Evolutionary conservation across 30 jellyfish, hydroid and myxozoan genomes (phyloP).

Genomic region (Aurelia aurita complex sp. Pacific): DNA sequence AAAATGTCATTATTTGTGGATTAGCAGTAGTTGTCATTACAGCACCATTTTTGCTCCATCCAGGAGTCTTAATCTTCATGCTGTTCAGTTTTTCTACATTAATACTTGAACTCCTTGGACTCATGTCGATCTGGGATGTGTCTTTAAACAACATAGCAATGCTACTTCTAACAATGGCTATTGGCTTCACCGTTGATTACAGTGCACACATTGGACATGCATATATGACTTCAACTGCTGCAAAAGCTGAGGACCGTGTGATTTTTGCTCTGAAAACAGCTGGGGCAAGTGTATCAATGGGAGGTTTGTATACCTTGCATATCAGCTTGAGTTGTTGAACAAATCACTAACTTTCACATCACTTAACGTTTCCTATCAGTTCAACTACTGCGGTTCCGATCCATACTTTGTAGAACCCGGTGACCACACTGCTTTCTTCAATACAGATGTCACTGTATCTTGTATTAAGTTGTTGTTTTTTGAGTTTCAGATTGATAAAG

Average conservation of each 20-base stretch:
- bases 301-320: constrained; percentile 23
- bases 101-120: constrained; percentile 74
- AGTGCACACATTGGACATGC: constrained; percentile 79
- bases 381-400: no score
- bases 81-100: constrained; percentile 62
- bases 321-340: no score
- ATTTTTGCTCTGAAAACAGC: constrained; percentile 16
- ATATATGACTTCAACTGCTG: constrained; percentile 45
- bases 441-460: no score
- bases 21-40: constrained; percentile 71
- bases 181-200: constrained; percentile 74
- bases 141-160: constrained; percentile 58
- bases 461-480: no score
- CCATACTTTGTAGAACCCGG: no score
- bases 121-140: constrained; percentile 63
- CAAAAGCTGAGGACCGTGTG: constrained; percentile 15
- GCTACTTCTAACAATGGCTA: constrained; percentile 58
- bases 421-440: no score
- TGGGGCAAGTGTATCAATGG: constrained; percentile 71
- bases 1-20: constrained; percentile 62
- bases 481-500: no score
- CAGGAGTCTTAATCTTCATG: constrained; percentile 66
- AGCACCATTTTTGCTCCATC: constrained; percentile 72
- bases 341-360: no score
- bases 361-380: no score